Evolutionary conservation across 2,888 invertebrate species (phyloP).

Genomic region (Caenorhabditis plicata): DNA sequence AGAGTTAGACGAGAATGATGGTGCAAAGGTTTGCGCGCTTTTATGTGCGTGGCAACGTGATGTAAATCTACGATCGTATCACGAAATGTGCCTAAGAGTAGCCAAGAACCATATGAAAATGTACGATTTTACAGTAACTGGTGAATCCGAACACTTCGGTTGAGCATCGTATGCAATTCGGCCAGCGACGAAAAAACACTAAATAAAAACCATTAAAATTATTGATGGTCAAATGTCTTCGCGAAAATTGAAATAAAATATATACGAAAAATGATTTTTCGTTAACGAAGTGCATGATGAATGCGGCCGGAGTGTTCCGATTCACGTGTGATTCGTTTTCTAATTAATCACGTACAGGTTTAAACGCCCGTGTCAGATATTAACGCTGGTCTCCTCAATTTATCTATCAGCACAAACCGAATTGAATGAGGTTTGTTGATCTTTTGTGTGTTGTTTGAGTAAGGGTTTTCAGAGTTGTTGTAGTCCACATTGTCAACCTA

Average conservation of each 20-base stretch:
- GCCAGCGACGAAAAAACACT: no score
- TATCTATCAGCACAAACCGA: conserved; percentile 31
- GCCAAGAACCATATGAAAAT: no score
- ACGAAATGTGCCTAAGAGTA: conserved; percentile 37
- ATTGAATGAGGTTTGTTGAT: conserved; percentile 5
- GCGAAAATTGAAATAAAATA: no score
- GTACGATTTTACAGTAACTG: no score
- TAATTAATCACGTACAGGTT: conserved; percentile 14
- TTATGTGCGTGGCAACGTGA: conserved; percentile 35
- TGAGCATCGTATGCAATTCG: no score
- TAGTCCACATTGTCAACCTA: conserved; percentile 13
- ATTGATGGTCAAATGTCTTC: no score
- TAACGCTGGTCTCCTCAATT: conserved; percentile 33
- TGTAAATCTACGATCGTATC: conserved; percentile 17
- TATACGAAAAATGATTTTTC: no score
- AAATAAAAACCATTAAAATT: no score
- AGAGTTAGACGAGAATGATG: conserved; percentile 13
- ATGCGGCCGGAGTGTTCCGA: no score
- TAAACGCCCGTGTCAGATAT: conserved; percentile 28
- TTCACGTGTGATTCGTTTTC: no score
- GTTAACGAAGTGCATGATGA: no score
- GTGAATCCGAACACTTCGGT: no score
- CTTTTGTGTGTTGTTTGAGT: not conserved
- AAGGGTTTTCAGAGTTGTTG: not conserved
- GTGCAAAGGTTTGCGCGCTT: conserved; percentile 22